phyloP scores from a whole-genome alignment of 2,113 vertebrate genomes.

The Microcebus lehilahytsara region DNA sequence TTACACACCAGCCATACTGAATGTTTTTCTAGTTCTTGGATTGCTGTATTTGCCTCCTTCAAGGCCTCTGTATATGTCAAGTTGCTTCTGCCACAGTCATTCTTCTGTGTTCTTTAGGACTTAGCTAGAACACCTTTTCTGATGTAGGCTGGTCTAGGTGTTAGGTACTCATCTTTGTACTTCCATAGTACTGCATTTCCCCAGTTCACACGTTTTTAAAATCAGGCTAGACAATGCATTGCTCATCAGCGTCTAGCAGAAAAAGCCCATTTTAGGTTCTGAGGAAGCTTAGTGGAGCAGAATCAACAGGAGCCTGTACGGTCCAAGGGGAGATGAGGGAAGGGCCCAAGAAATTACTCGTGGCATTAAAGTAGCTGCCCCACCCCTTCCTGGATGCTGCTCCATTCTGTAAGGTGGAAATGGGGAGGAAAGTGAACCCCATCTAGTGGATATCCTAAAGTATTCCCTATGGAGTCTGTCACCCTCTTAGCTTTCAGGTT shows the following conservation, averaged over 20 bases:
- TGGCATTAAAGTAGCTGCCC: conserved; percentile 24
- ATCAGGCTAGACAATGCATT: background rate
- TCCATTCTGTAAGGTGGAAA: background rate
- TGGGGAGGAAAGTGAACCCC: too few species aligned
- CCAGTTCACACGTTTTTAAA: background rate
- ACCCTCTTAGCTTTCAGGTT: background rate
- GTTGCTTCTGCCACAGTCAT: background rate
- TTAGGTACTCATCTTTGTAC: background rate
- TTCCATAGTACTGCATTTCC: background rate
- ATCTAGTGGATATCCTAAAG: background rate
- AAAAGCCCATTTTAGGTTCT: background rate
- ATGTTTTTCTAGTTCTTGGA: background rate
- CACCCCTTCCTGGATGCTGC: background rate
- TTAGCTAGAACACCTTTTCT: background rate
- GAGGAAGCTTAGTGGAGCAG: background rate
- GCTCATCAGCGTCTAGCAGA: background rate
- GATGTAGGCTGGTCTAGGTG: background rate
- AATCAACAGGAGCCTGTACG: background rate
- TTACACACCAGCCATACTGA: background rate
- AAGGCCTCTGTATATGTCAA: background rate
- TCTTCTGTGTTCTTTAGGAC: background rate
- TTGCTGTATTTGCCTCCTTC: background rate
- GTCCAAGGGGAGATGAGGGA: background rate
- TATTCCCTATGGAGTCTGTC: background rate
- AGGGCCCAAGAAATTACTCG: background rate